Percentiles rank a stretch among this genome's conserved stretches.
phyloP scores from a whole-genome alignment of 2,888 invertebrate species.

The Andrena marginata region DNA sequence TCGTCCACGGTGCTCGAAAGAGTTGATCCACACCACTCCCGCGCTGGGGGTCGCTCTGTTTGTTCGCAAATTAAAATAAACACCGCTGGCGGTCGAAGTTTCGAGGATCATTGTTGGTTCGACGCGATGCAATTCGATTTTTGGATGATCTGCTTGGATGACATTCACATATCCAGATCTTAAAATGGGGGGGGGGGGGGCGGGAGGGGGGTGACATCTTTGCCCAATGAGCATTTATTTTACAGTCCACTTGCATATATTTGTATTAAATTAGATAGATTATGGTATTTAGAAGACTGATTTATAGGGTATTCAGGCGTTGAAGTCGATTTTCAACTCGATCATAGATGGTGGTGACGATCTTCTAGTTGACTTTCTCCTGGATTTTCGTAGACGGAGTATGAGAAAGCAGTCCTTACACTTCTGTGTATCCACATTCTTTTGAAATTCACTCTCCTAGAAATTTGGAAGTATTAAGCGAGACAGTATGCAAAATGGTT shows the following conservation, averaged over 20 bases:
- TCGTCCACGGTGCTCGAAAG: constrained; percentile 4
- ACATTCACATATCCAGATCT: neutral
- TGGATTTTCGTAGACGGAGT: neutral
- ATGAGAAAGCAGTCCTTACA: neutral
- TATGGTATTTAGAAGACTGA: too few species aligned
- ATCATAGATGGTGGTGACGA: too few species aligned
- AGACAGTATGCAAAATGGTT: neutral
- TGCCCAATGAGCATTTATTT: too few species aligned
- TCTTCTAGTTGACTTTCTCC: too few species aligned
- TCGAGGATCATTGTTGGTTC: neutral
- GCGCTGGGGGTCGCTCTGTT: neutral
- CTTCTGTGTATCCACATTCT: neutral
- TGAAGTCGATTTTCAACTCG: too few species aligned
- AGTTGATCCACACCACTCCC: neutral
- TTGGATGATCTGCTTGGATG: neutral
- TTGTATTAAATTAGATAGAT: too few species aligned
- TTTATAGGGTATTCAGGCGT: too few species aligned
- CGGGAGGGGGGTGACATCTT: neutral
- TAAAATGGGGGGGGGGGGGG: neutral
- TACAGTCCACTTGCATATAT: too few species aligned
- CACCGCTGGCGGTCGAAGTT: neutral
- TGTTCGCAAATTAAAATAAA: constrained; percentile 24
- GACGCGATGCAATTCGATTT: neutral
- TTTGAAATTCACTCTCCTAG: neutral
- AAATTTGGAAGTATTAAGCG: neutral